Base-by-base conservation (phyloP, 2,797 vertebrate species). In the Brachyrhaphis roseni region DNA sequence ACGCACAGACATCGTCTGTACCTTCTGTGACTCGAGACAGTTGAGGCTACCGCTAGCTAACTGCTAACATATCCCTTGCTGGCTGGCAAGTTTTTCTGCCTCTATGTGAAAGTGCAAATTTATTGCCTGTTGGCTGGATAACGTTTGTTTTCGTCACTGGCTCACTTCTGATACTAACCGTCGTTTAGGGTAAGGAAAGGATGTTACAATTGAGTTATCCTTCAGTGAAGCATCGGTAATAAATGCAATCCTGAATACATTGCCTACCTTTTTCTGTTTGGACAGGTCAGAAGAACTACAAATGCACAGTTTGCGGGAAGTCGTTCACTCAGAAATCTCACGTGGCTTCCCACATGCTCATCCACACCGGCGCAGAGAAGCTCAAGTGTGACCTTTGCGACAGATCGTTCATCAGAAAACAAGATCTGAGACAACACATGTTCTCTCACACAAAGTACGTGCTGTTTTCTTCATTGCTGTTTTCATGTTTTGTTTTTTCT, bases 251-350 rank as follows among this genome's bases (percentile, higher is more conserved):
- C 41, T 71, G n/a, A 70, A 16, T 45, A 15, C 5, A 26, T 39
- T 8, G 8, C 31, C 23, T 39, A 1, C 34, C 16, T 10, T 62
- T 10, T 36, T 53, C 41, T 43, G 46, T 11, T 28, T n/a, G 20
- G 59, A 79, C 90, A 99, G 98, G 98, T 86, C 98, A 99, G 93
- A 99, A 99, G 95, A 99, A 99, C 88, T 98, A 98, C 6, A 95
- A 96, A 84, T 99, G 98, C 83, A 95, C 93, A 1, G 95, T 99
- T 75, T 99, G 98, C 4, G 98, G 98, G 87, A 98, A 97, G 85
- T 98, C 95, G 0, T 99, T 99, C 88, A 99, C 98, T 5, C 98
- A 99, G 95, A 99, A 99, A 86, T 97, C 98, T 72, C 98, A 99
- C 55, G 94, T 99, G 84, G 97, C 97, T 1, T 99, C 98, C 0